These are phyloP conservation scores for Catharus fuscescens DNA, from an alignment of 2,113 vertebrate species.

Conservation along the genomic window DNA sequence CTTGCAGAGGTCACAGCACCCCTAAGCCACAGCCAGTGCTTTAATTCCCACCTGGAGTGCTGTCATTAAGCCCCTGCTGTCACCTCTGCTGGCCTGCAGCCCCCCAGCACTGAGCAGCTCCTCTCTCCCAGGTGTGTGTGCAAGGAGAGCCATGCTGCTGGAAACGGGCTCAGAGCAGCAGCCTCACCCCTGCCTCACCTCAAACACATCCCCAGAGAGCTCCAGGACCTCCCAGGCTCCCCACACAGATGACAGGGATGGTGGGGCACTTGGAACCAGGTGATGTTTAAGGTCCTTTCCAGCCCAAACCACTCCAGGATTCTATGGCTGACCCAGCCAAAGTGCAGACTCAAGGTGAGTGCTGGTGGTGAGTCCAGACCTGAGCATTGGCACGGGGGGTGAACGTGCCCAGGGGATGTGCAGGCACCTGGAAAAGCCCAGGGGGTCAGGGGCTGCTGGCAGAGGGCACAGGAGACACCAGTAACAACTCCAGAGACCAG, in stretches of 20 bases:
- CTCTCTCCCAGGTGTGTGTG: neutral
- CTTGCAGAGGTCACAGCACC: neutral
- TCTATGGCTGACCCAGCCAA: neutral
- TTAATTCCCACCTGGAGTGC: neutral
- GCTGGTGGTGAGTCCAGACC: neutral
- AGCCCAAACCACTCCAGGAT: rapidly evolving
- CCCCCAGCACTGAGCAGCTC: neutral
- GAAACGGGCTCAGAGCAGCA: neutral
- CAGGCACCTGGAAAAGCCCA: neutral
- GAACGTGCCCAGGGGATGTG: neutral
- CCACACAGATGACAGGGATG: rapidly evolving
- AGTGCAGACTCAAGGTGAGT: neutral
- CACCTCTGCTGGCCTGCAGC: neutral
- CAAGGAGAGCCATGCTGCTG: neutral
- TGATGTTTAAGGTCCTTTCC: neutral
- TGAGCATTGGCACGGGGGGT: rapidly evolving
- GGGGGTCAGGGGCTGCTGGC: neutral
- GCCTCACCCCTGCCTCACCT: neutral
- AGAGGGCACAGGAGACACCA: neutral
- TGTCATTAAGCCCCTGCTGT: neutral
- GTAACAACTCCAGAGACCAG: neutral
- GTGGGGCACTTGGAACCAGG: neutral
- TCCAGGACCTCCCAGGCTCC: neutral
- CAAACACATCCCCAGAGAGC: neutral
- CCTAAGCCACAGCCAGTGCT: neutral